These are phyloP conservation scores for Bagarius yarrelli DNA, from an alignment of 2,113 vertebrate species.

Conservation along the genomic window DNA sequence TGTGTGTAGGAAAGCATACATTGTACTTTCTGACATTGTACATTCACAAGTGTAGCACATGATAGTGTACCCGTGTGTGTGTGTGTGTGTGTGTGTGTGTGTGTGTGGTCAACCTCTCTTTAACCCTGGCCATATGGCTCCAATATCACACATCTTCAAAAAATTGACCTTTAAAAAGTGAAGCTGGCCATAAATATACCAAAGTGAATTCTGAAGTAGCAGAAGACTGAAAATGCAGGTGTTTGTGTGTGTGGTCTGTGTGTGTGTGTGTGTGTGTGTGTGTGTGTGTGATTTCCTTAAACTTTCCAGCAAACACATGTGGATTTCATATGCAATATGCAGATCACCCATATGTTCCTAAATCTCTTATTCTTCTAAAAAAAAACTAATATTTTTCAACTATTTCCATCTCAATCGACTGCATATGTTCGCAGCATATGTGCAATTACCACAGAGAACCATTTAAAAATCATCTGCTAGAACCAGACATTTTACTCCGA, in stretches of 20 bases:
- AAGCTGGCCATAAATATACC: conserved; percentile 19
- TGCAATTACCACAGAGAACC: conserved; percentile 1
- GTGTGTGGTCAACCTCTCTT: background rate
- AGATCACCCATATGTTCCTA: conserved; percentile 17
- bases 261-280: background rate
- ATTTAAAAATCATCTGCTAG: background rate
- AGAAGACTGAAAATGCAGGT: background rate
- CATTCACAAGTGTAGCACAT: conserved; percentile 30
- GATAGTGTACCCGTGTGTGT: background rate
- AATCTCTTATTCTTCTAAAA: background rate
- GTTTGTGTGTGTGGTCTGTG: background rate
- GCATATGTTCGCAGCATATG: conserved; percentile 6
- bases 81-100: background rate
- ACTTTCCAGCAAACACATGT: background rate
- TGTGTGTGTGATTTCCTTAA: background rate
- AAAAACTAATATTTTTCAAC: background rate
- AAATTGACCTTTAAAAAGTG: conserved; percentile 30
- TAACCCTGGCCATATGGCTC: conserved; percentile 40
- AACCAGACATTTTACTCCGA: background rate
- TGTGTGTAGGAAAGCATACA: conserved; percentile 24
- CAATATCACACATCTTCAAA: conserved; percentile 37
- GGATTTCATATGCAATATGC: conserved; percentile 4
- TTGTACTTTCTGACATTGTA: background rate
- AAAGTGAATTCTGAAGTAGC: background rate
- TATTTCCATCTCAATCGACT: background rate